phyloP scores from a whole-genome alignment of 2,888 invertebrate genomes.

The Synanthedon tipuliformis region DNA sequence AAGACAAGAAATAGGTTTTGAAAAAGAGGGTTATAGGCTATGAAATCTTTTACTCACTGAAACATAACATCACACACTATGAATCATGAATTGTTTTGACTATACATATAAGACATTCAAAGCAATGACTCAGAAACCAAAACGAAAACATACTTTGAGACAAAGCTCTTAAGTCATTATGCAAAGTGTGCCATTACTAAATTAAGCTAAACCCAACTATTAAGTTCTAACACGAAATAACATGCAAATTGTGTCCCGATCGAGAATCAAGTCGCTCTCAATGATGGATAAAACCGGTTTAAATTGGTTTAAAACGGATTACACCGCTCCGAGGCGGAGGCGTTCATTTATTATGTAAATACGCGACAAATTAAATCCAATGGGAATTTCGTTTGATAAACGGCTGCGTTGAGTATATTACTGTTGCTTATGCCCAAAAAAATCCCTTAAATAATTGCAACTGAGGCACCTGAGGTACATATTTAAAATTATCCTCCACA shows the following conservation, averaged over 20 bases:
- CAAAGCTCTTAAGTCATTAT: neutral
- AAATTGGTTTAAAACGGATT: slow-evolving; percentile 39
- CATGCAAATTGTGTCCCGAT: slow-evolving; percentile 62
- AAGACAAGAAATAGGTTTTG: too few relatives aligned
- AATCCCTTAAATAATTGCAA: neutral
- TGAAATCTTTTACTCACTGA: too few relatives aligned
- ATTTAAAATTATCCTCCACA: neutral
- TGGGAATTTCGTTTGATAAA: slow-evolving; percentile 64
- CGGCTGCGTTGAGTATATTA: slow-evolving; percentile 40
- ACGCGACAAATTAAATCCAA: slow-evolving; percentile 68
- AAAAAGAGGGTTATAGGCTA: too few relatives aligned
- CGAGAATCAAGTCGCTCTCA: slow-evolving; percentile 65
- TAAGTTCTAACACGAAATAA: slow-evolving; percentile 49
- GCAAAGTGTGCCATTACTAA: slow-evolving; percentile 14
- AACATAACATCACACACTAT: slow-evolving; percentile 11
- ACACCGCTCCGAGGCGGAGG: slow-evolving; percentile 54
- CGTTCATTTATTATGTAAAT: slow-evolving; percentile 70
- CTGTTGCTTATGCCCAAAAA: slow-evolving; percentile 1
- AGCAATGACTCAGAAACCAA: neutral
- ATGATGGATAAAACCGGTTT: slow-evolving; percentile 61
- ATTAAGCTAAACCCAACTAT: slow-evolving; percentile 47
- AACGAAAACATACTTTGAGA: neutral
- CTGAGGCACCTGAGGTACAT: neutral
- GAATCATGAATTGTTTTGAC: slow-evolving; percentile 3
- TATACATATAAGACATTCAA: neutral